Conservation (phyloP, 2,113 vertebrate species). For the Alouatta palliata region DNA sequence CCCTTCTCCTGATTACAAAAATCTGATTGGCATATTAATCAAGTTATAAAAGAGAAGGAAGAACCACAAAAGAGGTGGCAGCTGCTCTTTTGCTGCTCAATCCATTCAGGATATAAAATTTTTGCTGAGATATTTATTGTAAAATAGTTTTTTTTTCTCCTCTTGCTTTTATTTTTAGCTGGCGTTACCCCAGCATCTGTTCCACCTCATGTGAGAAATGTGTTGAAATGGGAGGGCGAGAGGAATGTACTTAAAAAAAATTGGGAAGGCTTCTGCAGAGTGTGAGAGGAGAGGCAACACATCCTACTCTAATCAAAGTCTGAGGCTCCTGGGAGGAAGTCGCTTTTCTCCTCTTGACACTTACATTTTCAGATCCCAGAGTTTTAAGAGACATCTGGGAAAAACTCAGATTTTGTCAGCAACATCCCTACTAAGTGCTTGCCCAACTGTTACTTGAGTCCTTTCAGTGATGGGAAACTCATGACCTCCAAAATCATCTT, state of each 20-base stretch:
- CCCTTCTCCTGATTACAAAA: conserved; percentile 82
- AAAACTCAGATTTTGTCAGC: neutral
- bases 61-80: conserved; percentile 74
- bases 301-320: neutral
- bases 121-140: conserved; percentile 84
- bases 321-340: neutral
- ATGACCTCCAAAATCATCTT: neutral
- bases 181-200: conserved; percentile 71
- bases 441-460: neutral
- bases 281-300: neutral
- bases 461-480: conserved; percentile 1
- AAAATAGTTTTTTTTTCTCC: conserved; percentile 58
- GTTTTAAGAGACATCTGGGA: conserved; percentile 7
- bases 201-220: conserved; percentile 74
- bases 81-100: conserved; percentile 83
- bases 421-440: neutral
- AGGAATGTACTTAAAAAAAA: conserved; percentile 1
- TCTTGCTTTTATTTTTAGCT: conserved; percentile 76
- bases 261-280: conserved; percentile 39
- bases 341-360: neutral
- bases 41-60: conserved; percentile 77
- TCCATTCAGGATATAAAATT: conserved; percentile 81
- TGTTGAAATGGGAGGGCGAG: conserved; percentile 52
- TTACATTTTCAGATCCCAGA: neutral
- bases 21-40: conserved; percentile 86